These are phyloP conservation scores for Trididemnum miniatum DNA, from an alignment of 23 tunicate genomes.

Conservation along the genomic window DNA sequence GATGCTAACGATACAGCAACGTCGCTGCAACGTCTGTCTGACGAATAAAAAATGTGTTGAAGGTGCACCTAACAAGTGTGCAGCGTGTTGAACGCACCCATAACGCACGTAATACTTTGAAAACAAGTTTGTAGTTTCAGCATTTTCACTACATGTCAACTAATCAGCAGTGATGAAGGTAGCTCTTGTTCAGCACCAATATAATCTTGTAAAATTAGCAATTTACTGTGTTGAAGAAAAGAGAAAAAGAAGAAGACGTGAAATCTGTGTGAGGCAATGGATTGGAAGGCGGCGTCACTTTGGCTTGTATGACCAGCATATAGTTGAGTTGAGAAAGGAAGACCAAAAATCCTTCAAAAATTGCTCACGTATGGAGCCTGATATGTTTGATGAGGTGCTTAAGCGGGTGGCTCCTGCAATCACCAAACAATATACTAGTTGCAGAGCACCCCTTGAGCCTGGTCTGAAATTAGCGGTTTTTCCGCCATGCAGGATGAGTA, in stretches of 20 bases:
- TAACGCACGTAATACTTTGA: not conserved
- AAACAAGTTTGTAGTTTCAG: not conserved
- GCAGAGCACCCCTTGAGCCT: too few relatives aligned
- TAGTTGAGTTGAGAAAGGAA: not conserved
- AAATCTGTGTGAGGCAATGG: not conserved
- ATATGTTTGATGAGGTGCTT: not conserved
- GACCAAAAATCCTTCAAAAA: too few relatives aligned
- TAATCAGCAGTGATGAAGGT: not conserved
- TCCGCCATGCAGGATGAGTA: too few relatives aligned
- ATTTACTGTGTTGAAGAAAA: not conserved
- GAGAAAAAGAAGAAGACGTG: not conserved
- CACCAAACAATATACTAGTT: not conserved
- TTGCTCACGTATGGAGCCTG: too few relatives aligned
- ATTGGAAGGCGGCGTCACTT: not conserved
- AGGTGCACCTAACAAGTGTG: not conserved
- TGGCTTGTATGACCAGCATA: not conserved
- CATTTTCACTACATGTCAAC: not conserved
- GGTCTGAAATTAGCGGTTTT: not conserved
- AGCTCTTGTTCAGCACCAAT: not conserved
- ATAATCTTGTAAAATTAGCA: too few relatives aligned
- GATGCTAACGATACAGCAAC: not conserved
- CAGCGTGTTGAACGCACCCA: not conserved
- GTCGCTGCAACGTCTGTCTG: not conserved
- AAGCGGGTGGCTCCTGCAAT: not conserved
- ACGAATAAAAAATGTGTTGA: not conserved